A percentile compares a stretch with the other conserved stretches of the same genome.
phyloP scores from a whole-genome alignment of 30 jellyfish, hydroid and myxozoan species.

The Haliclystus octoradiatus region DNA sequence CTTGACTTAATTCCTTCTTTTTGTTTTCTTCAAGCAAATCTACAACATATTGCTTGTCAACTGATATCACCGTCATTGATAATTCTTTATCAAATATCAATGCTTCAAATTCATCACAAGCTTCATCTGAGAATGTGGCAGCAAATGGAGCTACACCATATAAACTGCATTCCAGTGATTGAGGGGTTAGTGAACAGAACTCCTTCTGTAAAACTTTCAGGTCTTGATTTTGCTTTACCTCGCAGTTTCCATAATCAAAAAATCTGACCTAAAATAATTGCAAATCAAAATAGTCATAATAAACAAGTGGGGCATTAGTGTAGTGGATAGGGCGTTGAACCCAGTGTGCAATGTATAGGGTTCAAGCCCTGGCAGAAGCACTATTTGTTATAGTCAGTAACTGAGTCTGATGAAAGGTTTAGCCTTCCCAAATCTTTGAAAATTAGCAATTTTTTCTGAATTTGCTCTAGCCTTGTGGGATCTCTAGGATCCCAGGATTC shows the following conservation, averaged over 20 bases:
- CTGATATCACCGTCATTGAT: conserved; percentile 10
- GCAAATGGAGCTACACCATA: conserved; percentile 44
- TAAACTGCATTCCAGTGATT: conserved; percentile 59
- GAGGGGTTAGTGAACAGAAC: conserved; percentile 66
- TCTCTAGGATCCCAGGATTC: no score
- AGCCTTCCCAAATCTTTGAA: no score
- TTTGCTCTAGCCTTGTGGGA: no score
- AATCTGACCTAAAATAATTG: conserved; percentile 30
- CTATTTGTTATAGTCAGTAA: no score
- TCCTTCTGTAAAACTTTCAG: conserved; percentile 53
- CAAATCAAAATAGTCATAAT: neutral
- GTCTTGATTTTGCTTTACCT: conserved; percentile 14
- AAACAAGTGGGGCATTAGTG: no score
- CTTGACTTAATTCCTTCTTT: conserved; percentile 12
- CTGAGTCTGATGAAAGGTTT: no score
- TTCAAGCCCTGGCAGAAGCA: no score
- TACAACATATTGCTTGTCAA: conserved; percentile 32
- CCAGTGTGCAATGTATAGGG: no score
- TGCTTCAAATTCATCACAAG: conserved; percentile 43
- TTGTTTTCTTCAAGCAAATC: conserved; percentile 23
- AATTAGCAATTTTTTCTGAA: no score
- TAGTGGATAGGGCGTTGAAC: no score
- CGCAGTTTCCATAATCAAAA: conserved; percentile 89
- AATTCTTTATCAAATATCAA: conserved; percentile 62
- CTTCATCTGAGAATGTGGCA: conserved; percentile 29